Evolutionary conservation across 2,888 invertebrate species (phyloP).

Genomic region (Criorhina ranunculi): DNA sequence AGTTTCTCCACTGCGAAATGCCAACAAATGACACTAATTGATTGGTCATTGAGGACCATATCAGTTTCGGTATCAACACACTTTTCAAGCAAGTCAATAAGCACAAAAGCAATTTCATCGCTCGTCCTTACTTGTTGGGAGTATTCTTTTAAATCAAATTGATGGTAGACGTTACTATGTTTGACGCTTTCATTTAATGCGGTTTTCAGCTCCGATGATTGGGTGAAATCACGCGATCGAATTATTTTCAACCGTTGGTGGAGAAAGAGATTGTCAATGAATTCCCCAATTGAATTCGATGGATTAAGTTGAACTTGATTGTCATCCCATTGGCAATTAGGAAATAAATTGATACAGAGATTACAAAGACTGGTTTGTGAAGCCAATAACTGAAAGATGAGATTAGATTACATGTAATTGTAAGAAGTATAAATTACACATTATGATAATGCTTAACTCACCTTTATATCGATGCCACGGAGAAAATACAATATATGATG

Average conservation of each 20-base stretch:
- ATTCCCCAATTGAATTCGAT: constrained; percentile 78
- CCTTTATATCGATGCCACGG: constrained; percentile 82
- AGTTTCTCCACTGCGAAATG: constrained; percentile 82
- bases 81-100: constrained; percentile 81
- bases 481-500: constrained; percentile 82
- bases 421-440: not conserved
- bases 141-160: constrained; percentile 77
- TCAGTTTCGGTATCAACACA: constrained; percentile 81
- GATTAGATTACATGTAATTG: not conserved
- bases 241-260: constrained; percentile 77
- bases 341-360: constrained; percentile 83
- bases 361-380: constrained; percentile 82
- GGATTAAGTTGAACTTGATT: constrained; percentile 76
- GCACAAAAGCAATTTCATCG: constrained; percentile 82
- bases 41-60: constrained; percentile 79
- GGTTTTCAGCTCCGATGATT: constrained; percentile 31
- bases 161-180: constrained; percentile 10
- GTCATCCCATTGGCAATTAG: constrained; percentile 83
- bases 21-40: constrained; percentile 81
- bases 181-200: constrained; percentile 28
- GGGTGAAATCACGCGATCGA: constrained; percentile 41
- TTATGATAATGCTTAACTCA: constrained; percentile 63
- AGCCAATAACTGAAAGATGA: constrained; percentile 81
- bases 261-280: constrained; percentile 80
- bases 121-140: constrained; percentile 79